Evolutionary conservation across 2,888 invertebrate species (phyloP).

Genomic region (Tenthredo notha): DNA sequence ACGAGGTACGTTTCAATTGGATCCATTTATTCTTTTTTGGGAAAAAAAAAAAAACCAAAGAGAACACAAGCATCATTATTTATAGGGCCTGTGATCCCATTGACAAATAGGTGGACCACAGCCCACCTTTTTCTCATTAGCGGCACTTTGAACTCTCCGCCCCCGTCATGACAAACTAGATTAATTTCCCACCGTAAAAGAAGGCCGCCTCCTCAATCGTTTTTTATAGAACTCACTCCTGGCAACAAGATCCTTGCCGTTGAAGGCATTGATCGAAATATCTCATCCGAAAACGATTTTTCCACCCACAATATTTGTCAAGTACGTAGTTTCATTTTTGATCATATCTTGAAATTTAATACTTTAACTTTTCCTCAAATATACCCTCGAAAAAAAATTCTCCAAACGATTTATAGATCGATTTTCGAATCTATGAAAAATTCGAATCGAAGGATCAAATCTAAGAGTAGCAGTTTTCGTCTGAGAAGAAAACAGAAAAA

Average conservation of each 20-base stretch:
- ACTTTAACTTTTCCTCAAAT: not conserved
- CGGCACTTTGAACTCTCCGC: conserved; percentile 78
- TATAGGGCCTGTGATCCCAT: conserved; percentile 73
- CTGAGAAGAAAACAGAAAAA: not conserved
- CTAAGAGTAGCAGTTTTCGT: not conserved
- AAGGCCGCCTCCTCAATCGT: conserved; percentile 71
- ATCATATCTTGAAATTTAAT: not conserved
- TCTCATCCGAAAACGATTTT: not conserved
- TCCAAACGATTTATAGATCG: not conserved
- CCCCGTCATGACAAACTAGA: conserved; percentile 79
- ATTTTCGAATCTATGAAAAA: not conserved
- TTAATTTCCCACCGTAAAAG: conserved; percentile 74
- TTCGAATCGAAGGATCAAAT: not conserved
- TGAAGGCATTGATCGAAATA: conserved; percentile 1
- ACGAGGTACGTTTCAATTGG: not conserved
- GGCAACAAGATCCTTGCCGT: conserved; percentile 8
- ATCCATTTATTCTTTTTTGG: not conserved
- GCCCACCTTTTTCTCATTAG: conserved; percentile 77
- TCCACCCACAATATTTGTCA: not conserved
- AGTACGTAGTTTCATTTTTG: not conserved
- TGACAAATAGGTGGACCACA: conserved; percentile 74
- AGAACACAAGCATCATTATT: conserved; percentile 62
- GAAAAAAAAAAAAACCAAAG: conserved; percentile 18
- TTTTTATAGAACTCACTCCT: conserved; percentile 73
- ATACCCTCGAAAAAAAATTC: not conserved